These are phyloP conservation scores for Dicentrarchus labrax DNA, from an alignment of 2,113 vertebrate species.

Conservation along the genomic window DNA sequence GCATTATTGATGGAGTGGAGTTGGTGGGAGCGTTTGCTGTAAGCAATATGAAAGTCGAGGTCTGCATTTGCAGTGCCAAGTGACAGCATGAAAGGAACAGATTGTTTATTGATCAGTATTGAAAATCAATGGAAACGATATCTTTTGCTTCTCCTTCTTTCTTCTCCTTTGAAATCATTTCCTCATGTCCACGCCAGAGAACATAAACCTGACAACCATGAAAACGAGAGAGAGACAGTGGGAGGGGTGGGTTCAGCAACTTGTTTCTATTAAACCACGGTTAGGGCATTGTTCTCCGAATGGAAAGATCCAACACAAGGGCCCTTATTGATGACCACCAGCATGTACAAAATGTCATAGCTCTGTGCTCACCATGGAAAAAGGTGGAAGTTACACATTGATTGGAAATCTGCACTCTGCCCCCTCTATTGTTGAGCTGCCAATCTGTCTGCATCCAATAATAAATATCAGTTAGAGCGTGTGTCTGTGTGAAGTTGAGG, in stretches of 20 bases:
- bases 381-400: slow-evolving; percentile 46
- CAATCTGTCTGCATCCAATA: slow-evolving; percentile 51
- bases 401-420: slow-evolving; percentile 52
- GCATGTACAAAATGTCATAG: slow-evolving; percentile 10
- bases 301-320: slow-evolving; percentile 44
- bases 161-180: slow-evolving; percentile 23
- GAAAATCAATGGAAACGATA: slow-evolving; percentile 26
- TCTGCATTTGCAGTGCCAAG: background rate
- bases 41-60: background rate
- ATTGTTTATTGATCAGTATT: slow-evolving; percentile 27
- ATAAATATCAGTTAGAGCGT: slow-evolving; percentile 50
- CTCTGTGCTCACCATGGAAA: background rate
- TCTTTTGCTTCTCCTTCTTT: background rate
- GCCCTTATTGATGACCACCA: slow-evolving; percentile 3
- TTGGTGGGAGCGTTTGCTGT: background rate
- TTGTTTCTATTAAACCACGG: slow-evolving; percentile 42
- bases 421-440: slow-evolving; percentile 55
- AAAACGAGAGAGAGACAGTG: slow-evolving; percentile 7
- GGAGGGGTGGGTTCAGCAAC: background rate
- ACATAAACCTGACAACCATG: slow-evolving; percentile 22
- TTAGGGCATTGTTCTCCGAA: slow-evolving; percentile 42
- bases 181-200: slow-evolving; percentile 7
- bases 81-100: background rate
- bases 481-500: slow-evolving; percentile 46
- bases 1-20: slow-evolving; percentile 3